These are phyloP conservation scores for Doryteuthis pealeii DNA, from an alignment of 1,140 invertebrate species.

Conservation along the genomic window DNA sequence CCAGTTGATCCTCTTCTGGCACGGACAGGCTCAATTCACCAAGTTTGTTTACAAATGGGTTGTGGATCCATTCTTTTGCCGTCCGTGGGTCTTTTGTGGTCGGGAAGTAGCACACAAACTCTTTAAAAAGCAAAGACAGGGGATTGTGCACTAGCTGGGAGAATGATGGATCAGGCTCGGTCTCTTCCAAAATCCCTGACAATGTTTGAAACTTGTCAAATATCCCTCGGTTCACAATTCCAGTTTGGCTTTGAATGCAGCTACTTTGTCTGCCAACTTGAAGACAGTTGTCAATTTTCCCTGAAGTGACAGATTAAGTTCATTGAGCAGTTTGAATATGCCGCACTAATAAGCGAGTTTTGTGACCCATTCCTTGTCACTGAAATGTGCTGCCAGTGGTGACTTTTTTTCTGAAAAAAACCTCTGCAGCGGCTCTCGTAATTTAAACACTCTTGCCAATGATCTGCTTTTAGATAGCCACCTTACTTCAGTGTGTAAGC, in stretches of 20 bases:
- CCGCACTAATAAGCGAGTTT: slow-evolving; percentile 11
- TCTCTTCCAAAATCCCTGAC: slow-evolving; percentile 55
- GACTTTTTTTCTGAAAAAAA: not conserved
- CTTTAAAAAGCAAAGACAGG: slow-evolving; percentile 21
- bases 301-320: slow-evolving; percentile 1
- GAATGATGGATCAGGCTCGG: slow-evolving; percentile 12
- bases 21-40: not conserved
- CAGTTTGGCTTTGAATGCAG: slow-evolving; percentile 89
- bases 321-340: slow-evolving; percentile 10
- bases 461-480: slow-evolving; percentile 1
- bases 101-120: slow-evolving; percentile 38
- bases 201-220: slow-evolving; percentile 88
- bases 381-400: not conserved
- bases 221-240: too few relatives aligned
- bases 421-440: not conserved
- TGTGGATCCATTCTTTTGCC: slow-evolving; percentile 15
- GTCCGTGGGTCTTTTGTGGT: slow-evolving; percentile 38
- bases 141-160: slow-evolving; percentile 32
- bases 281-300: slow-evolving; percentile 77
- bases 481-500: not conserved
- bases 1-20: not conserved
- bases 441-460: slow-evolving; percentile 29
- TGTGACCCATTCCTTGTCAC: not conserved
- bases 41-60: not conserved
- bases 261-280: slow-evolving; percentile 99